A percentile compares a stretch with the other conserved stretches of the same genome.
phyloP scores from a whole-genome alignment of 2,113 vertebrate species.

The Oreotragus oreotragus region DNA sequence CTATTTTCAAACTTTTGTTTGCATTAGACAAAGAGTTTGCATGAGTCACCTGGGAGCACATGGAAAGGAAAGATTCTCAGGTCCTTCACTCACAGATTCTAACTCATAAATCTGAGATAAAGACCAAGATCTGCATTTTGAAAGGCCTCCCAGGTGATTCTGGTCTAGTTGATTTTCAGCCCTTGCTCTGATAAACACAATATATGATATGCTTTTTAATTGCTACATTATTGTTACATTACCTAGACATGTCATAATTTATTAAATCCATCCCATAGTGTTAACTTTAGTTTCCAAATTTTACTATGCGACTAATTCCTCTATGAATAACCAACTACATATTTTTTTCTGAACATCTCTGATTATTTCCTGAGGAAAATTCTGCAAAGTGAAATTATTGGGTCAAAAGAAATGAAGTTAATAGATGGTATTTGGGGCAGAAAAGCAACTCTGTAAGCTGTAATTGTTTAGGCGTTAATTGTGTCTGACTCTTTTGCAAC shows the following conservation, averaged over 20 bases:
- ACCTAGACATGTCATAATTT: not conserved
- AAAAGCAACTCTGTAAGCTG: not conserved
- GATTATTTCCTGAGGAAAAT: constrained; percentile 1
- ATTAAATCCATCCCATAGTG: not conserved
- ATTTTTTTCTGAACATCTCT: not conserved
- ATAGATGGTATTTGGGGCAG: not conserved
- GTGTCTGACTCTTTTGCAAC: not conserved
- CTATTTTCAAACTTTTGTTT: not conserved
- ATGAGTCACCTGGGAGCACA: not conserved
- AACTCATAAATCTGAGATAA: not conserved
- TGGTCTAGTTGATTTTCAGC: not conserved
- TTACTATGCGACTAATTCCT: not conserved
- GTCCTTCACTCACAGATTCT: not conserved
- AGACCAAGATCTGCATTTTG: not conserved
- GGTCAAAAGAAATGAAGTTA: not conserved
- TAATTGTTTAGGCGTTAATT: not conserved
- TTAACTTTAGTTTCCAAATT: not conserved
- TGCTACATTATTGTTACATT: not conserved
- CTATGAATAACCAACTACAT: not conserved
- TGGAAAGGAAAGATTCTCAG: not conserved
- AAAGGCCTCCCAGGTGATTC: not conserved
- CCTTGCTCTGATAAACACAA: not conserved
- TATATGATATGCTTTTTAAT: not conserved
- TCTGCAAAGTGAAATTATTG: not conserved
- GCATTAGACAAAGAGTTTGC: not conserved